phyloP scores from a whole-genome alignment of 2,888 invertebrate species.

The Cephus nigrinus region DNA sequence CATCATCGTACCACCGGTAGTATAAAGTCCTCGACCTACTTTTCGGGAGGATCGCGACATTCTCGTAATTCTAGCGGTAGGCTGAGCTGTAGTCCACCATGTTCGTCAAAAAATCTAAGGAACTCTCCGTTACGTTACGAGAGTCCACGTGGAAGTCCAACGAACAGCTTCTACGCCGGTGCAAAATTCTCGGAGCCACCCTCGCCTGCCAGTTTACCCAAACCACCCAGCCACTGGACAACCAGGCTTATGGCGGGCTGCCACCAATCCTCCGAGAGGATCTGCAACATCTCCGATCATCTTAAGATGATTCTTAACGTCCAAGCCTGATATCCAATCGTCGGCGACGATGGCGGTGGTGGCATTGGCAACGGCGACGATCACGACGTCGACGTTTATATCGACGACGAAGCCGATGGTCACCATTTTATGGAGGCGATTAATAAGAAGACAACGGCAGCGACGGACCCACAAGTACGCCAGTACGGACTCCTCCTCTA shows the following conservation, averaged over 20 bases:
- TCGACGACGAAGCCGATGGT: constrained; percentile 7
- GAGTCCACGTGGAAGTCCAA: constrained; percentile 60
- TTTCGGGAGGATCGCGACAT: constrained; percentile 37
- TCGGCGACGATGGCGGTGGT: not conserved
- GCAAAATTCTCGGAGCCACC: constrained; percentile 88
- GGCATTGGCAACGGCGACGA: not conserved
- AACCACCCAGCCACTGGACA: constrained; percentile 85
- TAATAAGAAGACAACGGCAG: not conserved
- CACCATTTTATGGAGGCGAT: not conserved
- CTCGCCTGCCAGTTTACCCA: constrained; percentile 80
- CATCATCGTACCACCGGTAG: constrained; percentile 11
- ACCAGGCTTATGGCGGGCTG: constrained; percentile 31
- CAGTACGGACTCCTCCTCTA: constrained; percentile 6
- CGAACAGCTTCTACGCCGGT: constrained; percentile 70
- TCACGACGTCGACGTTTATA: constrained; percentile 12
- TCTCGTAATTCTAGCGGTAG: constrained; percentile 34
- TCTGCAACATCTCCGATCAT: constrained; percentile 52
- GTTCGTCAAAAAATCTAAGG: constrained; percentile 43
- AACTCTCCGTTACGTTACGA: constrained; percentile 47
- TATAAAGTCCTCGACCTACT: constrained; percentile 42
- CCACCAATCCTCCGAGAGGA: constrained; percentile 45
- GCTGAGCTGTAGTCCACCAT: constrained; percentile 52
- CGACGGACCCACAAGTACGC: not conserved
- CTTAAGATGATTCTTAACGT: constrained; percentile 60
- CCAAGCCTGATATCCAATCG: constrained; percentile 57